Base-by-base conservation (phyloP, 2,888 invertebrate species). In the Platynereis dumerilii region DNA sequence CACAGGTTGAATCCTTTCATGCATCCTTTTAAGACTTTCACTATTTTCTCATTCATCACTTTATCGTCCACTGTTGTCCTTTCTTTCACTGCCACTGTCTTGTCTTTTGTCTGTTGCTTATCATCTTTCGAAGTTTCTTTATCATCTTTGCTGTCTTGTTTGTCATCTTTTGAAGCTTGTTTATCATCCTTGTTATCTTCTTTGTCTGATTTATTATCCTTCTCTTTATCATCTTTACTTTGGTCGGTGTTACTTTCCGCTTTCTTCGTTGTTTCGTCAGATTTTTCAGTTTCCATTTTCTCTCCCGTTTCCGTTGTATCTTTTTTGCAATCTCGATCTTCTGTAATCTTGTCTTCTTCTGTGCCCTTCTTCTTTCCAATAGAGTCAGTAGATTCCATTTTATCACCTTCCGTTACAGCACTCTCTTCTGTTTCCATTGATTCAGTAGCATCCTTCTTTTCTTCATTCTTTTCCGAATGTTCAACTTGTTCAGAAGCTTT, bases 1-100 rank as follows among this genome's bases (percentile, higher is more conserved):
- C 96, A 96, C 76, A 93, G 90, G 84, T 92, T 91, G 70, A 96
- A 85, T 34, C 93, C 93, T 77, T 88, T 87, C 20, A 93, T 84
- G 78, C 93, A 93, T 45, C 87, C 87, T 34, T 87, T 84, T 39
- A 91, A 39, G 7, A 63, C 22, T 29, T 62, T 42, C 12, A n/a
- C 45, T 20, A 55, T 54, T 44, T 42, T 53, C 20, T 27, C 60
- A 20, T 10, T 10, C 10, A 12, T 53, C n/a, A n/a, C n/a, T 17
- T 44, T 45, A 17, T 27, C 20, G 15, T 58, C 27, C 3, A 45
- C 28, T 1, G n/a, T 29, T 29, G 48, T 60, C n/a, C 52, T 52
- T 20, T 15, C 17, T 2, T 22, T 56, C 20, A 7, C 24, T 26
- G 5, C 26, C 10, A 10, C 56, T 22, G 26, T 52, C 17, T 52